phyloP scores from a whole-genome alignment of 2,888 invertebrate species.

The Hydriomena furcata region DNA sequence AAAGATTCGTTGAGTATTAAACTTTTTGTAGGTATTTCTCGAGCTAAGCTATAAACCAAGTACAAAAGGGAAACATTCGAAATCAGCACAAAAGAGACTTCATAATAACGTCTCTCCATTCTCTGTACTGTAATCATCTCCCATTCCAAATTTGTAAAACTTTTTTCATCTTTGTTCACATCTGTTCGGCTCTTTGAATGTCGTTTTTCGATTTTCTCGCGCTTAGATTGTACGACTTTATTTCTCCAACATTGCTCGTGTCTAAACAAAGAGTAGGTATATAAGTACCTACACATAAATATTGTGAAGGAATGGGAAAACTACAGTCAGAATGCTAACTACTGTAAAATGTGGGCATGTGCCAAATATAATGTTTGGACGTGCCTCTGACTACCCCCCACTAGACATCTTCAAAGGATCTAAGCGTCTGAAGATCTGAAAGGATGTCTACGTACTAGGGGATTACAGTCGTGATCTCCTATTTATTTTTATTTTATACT shows the following conservation, averaged over 20 bases:
- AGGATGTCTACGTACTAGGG: too few relatives aligned
- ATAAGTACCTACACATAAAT: too few relatives aligned
- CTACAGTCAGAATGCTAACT: too few relatives aligned
- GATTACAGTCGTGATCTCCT: too few relatives aligned
- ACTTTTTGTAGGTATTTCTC: constrained; percentile 60
- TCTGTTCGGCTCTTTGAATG: constrained; percentile 68
- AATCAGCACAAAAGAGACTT: constrained; percentile 75
- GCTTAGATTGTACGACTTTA: constrained; percentile 39
- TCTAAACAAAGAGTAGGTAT: constrained; percentile 15
- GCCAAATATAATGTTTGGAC: too few relatives aligned
- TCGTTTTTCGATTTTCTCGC: constrained; percentile 61
- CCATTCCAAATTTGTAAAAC: constrained; percentile 74
- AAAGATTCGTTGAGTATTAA: constrained; percentile 53
- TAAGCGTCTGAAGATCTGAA: too few relatives aligned
- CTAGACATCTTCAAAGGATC: too few relatives aligned
- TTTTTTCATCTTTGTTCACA: constrained; percentile 82
- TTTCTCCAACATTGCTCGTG: constrained; percentile 12
- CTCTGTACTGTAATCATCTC: constrained; percentile 78
- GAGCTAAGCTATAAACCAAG: constrained; percentile 61
- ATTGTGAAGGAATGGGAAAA: constrained; percentile 2
- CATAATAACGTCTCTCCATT: constrained; percentile 79
- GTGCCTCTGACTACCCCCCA: too few relatives aligned
- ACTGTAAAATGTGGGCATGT: too few relatives aligned
- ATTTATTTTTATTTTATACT: too few relatives aligned
- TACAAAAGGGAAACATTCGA: constrained; percentile 71